A percentile compares a stretch with the other conserved stretches of the same genome.
phyloP scores from a whole-genome alignment of 1,140 invertebrate genomes.

The roundworm (Caenorhabditis elegans) region DNA sequence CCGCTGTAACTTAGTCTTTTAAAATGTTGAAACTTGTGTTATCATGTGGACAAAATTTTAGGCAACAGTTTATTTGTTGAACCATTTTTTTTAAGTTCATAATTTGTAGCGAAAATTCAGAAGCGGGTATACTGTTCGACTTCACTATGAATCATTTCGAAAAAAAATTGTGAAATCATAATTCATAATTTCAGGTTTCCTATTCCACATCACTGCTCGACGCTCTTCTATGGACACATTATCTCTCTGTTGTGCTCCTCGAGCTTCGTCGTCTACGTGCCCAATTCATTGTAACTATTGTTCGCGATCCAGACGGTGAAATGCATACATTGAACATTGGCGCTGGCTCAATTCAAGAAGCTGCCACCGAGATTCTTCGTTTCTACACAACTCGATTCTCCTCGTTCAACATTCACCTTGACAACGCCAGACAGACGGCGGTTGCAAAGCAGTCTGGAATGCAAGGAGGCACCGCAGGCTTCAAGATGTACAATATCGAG shows the following conservation, averaged over 20 bases:
- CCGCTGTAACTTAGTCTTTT: too few relatives aligned
- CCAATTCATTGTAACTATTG: constrained; percentile 83
- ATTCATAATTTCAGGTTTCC: constrained; percentile 4
- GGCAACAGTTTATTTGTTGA: too few relatives aligned
- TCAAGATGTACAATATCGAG: constrained; percentile 96
- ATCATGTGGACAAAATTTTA: too few relatives aligned
- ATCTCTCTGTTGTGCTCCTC: constrained; percentile 85
- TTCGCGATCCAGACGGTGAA: constrained; percentile 88
- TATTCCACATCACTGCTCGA: constrained; percentile 85
- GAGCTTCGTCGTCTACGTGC: constrained; percentile 87
- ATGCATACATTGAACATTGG: constrained; percentile 76
- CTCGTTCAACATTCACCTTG: constrained; percentile 92
- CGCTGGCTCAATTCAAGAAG: constrained; percentile 80
- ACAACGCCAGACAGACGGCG: constrained; percentile 67
- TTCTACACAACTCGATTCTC: constrained; percentile 93
- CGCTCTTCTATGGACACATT: constrained; percentile 90
- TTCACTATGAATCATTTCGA: too few relatives aligned
- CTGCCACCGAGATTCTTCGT: constrained; percentile 88
- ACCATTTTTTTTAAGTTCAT: too few relatives aligned
- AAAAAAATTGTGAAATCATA: too few relatives aligned
- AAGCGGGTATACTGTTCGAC: too few relatives aligned
- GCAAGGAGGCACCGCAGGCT: constrained; percentile 66
- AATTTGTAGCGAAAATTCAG: too few relatives aligned
- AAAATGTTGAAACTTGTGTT: too few relatives aligned
- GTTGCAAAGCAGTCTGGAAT: constrained; percentile 3